These are phyloP conservation scores for Zeuzera pyrina DNA, from an alignment of 2,888 invertebrate genomes.

Conservation along the genomic window DNA sequence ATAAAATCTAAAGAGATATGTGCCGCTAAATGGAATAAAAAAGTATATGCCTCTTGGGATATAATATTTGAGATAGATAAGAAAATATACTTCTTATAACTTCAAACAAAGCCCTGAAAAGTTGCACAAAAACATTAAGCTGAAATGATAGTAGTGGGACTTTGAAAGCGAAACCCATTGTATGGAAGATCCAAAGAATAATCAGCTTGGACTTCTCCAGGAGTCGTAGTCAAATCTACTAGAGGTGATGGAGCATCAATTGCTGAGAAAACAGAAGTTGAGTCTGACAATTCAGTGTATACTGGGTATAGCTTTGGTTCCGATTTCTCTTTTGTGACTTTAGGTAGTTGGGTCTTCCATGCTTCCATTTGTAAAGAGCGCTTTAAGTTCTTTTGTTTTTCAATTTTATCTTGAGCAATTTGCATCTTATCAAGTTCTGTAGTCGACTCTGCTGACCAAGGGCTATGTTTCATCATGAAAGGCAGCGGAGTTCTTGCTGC, in stretches of 20 bases:
- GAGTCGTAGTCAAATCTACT: conserved; percentile 47
- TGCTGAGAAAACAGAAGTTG: conserved; percentile 29
- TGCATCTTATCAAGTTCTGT: conserved; percentile 45
- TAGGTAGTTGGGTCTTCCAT: conserved; percentile 33
- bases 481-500: conserved; percentile 45
- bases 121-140: conserved; percentile 48
- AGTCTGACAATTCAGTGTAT: conserved; percentile 28
- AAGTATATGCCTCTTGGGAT: conserved; percentile 45
- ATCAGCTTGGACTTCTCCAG: conserved; percentile 63
- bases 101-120: conserved; percentile 41
- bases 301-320: conserved; percentile 45
- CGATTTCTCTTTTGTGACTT: conserved; percentile 25
- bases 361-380: conserved; percentile 20
- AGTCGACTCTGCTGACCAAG: conserved; percentile 26
- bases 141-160: conserved; percentile 66
- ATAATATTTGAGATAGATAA: conserved; percentile 46
- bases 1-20: conserved; percentile 5
- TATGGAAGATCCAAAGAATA: conserved; percentile 61
- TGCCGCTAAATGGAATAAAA: conserved; percentile 35
- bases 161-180: conserved; percentile 66
- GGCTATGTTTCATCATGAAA: conserved; percentile 26
- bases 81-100: conserved; percentile 39
- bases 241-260: conserved; percentile 41
- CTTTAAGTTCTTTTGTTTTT: conserved; percentile 10
- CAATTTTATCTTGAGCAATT: conserved; percentile 23